A percentile compares a stretch with the other conserved stretches of the same genome.
Conservation (phyloP, 1,140 invertebrate genomes). For the Samia ricini region DNA sequence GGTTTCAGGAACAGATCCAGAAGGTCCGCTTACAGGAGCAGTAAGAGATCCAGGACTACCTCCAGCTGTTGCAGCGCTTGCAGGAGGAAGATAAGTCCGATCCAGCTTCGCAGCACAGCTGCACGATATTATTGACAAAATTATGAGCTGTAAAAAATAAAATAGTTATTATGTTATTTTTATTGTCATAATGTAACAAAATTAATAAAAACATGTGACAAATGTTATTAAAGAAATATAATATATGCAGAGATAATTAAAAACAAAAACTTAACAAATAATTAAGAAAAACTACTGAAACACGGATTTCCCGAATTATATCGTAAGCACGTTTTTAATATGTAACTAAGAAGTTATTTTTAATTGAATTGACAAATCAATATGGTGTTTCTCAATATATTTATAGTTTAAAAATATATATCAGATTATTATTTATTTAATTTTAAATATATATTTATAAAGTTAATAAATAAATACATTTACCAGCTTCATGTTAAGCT, state of each 20-base stretch:
- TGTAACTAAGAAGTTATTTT: not conserved
- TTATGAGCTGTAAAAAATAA: constrained; percentile 57
- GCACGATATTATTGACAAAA: constrained; percentile 57
- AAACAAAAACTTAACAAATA: not conserved
- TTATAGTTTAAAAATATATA: too few species aligned
- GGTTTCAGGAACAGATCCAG: constrained; percentile 10
- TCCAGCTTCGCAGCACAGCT: constrained; percentile 78
- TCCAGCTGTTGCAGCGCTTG: constrained; percentile 75
- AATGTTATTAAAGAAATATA: not conserved
- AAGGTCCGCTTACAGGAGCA: constrained; percentile 39
- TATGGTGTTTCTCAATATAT: too few species aligned
- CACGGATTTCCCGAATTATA: not conserved
- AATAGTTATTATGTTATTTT: not conserved
- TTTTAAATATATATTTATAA: too few species aligned
- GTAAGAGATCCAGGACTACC: constrained; percentile 68
- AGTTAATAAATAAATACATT: constrained; percentile 30
- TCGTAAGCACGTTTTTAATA: not conserved
- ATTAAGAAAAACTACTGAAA: not conserved
- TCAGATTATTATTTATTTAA: too few species aligned
- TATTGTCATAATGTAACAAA: not conserved
- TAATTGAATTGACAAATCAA: too few species aligned
- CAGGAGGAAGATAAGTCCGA: constrained; percentile 80
- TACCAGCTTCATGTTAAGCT: constrained; percentile 70
- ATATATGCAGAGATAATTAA: not conserved
- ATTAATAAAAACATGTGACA: not conserved